Evolutionary conservation across 2,113 vertebrate genomes (phyloP), one percentile per base, ranked within the genome.

Genomic region (Engystomops pustulosus): DNA sequence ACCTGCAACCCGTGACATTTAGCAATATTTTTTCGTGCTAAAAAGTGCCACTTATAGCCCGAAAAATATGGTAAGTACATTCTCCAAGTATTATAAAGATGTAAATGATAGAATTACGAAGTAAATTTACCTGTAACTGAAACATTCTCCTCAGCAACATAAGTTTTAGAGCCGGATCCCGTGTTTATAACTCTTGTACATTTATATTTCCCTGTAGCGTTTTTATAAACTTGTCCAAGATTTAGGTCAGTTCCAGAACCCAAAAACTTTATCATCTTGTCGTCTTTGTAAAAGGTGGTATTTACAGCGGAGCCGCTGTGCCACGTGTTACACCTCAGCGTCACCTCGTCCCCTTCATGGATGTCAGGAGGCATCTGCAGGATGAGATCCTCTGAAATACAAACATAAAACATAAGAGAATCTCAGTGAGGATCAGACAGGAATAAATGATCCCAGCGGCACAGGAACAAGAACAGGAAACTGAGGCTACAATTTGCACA

Each of bases 321-420:
- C 76, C 53, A 60, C 30, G 14, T 58, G 7, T 5, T 36, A 41
- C 76, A 78, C 6, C 3, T 60, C 32, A 78, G 51, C 1, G 18
- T 78, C 18, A 78, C 51, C 6, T 0, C 15, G 51, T 78, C 76
- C 32, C 76, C 76, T 41, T 78, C 76, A 2, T 78, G n/a, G 32
- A 78, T 44, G 27, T 8, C 60, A 3, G 23, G 0, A 8, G 76
- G 76, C 3, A 1, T 51, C 41, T 78, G 75, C 34, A 78, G 51
- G 75, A 78, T 78, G 9, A 78, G 75, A 49, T 51, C 58, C 6
- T 38, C 75, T 78, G 32, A 8, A 78, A 78, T 23, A 79, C 60
- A 60, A n/a, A 36, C 1, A 2, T 5, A 14, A 44, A 14, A 71
- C 3, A 14, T 10, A 23, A 44, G 12, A 44, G 3, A n/a, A 38